phyloP scores from a whole-genome alignment of 2,888 invertebrate genomes.

The Mythimna vitellina region DNA sequence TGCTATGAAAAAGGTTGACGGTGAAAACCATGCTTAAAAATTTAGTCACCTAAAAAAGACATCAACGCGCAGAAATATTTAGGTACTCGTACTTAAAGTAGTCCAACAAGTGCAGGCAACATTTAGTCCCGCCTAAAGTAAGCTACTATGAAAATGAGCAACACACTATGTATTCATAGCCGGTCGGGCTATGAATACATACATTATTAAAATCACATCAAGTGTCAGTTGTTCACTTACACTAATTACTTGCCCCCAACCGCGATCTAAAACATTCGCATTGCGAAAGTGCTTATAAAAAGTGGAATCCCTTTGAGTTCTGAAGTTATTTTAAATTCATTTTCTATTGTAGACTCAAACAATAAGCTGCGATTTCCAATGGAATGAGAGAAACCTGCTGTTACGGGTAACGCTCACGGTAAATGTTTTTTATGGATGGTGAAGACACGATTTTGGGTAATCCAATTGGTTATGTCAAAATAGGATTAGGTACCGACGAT shows the following conservation, averaged over 20 bases:
- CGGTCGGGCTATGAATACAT: background rate
- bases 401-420: constrained; percentile 48
- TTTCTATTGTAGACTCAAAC: constrained; percentile 63
- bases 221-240: background rate
- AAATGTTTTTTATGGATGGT: constrained; percentile 10
- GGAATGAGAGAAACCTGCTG: constrained; percentile 57
- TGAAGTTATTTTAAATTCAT: constrained; percentile 54
- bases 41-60: constrained; percentile 13
- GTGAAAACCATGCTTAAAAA: background rate
- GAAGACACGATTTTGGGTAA: constrained; percentile 6
- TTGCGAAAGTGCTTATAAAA: constrained; percentile 60
- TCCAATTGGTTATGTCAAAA: too few relatives aligned
- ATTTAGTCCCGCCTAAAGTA: background rate
- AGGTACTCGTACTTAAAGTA: too few relatives aligned
- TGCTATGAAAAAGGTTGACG: too few relatives aligned
- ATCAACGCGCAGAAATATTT: constrained; percentile 4
- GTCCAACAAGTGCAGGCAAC: background rate
- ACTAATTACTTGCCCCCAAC: constrained; percentile 3
- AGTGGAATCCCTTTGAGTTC: constrained; percentile 56
- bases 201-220: background rate
- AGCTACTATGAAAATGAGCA: background rate
- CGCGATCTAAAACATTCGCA: constrained; percentile 24
- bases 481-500: background rate
- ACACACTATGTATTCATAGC: too few relatives aligned
- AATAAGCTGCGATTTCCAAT: constrained; percentile 63